phyloP scores from a whole-genome alignment of 2,113 vertebrate species.

The Sinocyclocheilus maitianheensis region DNA sequence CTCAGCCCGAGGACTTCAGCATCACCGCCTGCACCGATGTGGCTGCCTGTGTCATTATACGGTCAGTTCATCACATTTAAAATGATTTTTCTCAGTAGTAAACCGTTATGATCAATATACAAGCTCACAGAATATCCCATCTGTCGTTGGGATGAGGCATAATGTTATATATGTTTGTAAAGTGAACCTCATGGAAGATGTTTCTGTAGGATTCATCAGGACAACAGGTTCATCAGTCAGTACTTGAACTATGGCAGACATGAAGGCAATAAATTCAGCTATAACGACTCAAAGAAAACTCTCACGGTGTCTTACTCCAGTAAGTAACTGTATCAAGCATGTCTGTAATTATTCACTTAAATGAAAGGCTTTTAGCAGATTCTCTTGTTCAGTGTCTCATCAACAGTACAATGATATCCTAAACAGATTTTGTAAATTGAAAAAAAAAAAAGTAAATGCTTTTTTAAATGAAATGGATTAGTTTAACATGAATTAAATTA shows the following conservation, averaged over 20 bases:
- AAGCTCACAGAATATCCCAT: neutral
- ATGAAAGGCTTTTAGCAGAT: too few relatives aligned
- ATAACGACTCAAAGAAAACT: slow-evolving; percentile 66
- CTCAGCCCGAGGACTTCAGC: slow-evolving; percentile 60
- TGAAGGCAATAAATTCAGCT: slow-evolving; percentile 57
- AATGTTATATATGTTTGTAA: too few relatives aligned
- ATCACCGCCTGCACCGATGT: slow-evolving; percentile 61
- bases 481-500: too few relatives aligned
- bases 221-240: slow-evolving; percentile 29
- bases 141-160: neutral
- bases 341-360: too few relatives aligned
- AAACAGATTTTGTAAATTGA: too few relatives aligned
- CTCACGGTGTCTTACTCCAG: slow-evolving; percentile 74
- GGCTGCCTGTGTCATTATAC: slow-evolving; percentile 68
- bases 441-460: too few relatives aligned
- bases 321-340: slow-evolving; percentile 47
- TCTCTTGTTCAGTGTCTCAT: too few relatives aligned
- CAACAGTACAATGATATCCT: too few relatives aligned
- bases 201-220: slow-evolving; percentile 54
- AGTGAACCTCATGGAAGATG: neutral
- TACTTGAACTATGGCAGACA: slow-evolving; percentile 73
- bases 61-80: slow-evolving; percentile 52
- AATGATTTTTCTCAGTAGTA: neutral
- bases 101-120: neutral
- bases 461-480: too few relatives aligned